These are phyloP conservation scores for Chydorus sphaericus DNA, from an alignment of 2,888 invertebrate species.

Conservation along the genomic window DNA sequence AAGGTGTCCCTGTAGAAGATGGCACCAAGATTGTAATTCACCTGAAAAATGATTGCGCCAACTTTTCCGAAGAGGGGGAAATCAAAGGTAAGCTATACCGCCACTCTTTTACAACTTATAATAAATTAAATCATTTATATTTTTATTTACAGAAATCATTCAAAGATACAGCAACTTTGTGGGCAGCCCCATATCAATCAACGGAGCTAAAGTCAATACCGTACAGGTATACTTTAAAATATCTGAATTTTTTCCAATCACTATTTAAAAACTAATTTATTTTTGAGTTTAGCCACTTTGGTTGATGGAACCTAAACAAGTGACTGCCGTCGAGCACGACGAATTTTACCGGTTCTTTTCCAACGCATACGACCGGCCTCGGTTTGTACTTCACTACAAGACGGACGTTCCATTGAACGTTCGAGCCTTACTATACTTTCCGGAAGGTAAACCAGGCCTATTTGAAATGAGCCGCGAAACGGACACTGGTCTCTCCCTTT, in stretches of 20 bases:
- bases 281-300: slow-evolving; percentile 57
- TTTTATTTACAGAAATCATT: slow-evolving; percentile 50
- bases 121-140: neutral
- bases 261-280: neutral
- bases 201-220: slow-evolving; percentile 75
- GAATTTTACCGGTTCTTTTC: slow-evolving; percentile 84
- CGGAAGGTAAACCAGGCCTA: slow-evolving; percentile 72
- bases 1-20: slow-evolving; percentile 63
- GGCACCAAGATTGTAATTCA: slow-evolving; percentile 90
- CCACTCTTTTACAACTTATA: neutral
- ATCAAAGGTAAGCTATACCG: slow-evolving; percentile 45
- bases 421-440: slow-evolving; percentile 78
- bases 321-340: slow-evolving; percentile 68
- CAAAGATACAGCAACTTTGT: slow-evolving; percentile 97
- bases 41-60: slow-evolving; percentile 71
- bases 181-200: slow-evolving; percentile 78
- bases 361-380: slow-evolving; percentile 71
- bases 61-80: slow-evolving; percentile 73
- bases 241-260: neutral
- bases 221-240: slow-evolving; percentile 43
- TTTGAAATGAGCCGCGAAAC: slow-evolving; percentile 80
- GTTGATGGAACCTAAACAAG: slow-evolving; percentile 79
- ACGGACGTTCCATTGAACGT: slow-evolving; percentile 85
- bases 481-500: slow-evolving; percentile 72
- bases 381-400: slow-evolving; percentile 82